Conservation (phyloP, 1,140 invertebrate species). For the Himalopsyche phryganea region DNA sequence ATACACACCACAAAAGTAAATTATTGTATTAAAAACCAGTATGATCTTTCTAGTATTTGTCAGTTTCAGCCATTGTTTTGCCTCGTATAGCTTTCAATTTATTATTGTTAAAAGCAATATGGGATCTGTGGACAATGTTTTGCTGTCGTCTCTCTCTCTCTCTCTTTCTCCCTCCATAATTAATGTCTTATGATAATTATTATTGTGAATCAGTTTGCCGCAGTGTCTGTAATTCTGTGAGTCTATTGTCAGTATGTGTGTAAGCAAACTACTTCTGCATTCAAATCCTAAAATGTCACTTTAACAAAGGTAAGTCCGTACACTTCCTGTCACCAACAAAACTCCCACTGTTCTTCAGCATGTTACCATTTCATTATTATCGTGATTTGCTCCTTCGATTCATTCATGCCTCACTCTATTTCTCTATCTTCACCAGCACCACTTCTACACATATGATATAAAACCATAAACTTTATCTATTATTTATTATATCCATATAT, state of each 20-base stretch:
- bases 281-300: slow-evolving; percentile 5
- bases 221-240: slow-evolving; percentile 24
- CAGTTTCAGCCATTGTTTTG: too few relatives aligned
- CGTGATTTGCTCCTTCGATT: neutral
- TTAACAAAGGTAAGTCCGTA: slow-evolving; percentile 21
- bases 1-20: too few relatives aligned
- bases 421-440: slow-evolving; percentile 10
- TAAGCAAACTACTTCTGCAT: slow-evolving; percentile 30
- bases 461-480: too few relatives aligned
- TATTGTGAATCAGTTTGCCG: slow-evolving; percentile 15
- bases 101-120: too few relatives aligned
- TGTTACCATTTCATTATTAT: slow-evolving; percentile 10
- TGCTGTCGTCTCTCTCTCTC: neutral
- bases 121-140: too few relatives aligned
- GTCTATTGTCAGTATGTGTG: slow-evolving; percentile 26
- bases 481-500: too few relatives aligned
- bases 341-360: slow-evolving; percentile 7
- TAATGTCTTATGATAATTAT: neutral
- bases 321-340: neutral
- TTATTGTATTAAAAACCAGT: too few relatives aligned
- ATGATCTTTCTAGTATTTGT: too few relatives aligned
- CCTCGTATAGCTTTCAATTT: too few relatives aligned
- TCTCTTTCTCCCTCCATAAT: too few relatives aligned
- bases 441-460: neutral
- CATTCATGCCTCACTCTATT: slow-evolving; percentile 5